Evolutionary conservation across 2,113 vertebrate genomes (phyloP), one percentile per base, ranked within the genome.

Genomic region (Diadophis punctatus): DNA sequence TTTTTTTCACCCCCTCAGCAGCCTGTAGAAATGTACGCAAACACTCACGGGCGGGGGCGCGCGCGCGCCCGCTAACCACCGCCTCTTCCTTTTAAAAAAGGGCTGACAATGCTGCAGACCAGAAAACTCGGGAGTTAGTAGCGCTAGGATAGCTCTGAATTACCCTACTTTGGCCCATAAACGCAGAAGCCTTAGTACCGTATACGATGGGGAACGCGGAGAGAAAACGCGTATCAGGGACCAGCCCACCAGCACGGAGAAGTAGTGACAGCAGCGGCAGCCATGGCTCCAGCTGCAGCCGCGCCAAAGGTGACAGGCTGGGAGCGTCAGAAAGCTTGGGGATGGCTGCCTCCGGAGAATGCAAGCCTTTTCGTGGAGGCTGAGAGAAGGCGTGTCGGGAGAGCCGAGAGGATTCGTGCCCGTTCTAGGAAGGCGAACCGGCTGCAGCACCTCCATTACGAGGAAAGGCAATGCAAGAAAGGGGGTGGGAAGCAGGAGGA

Each of bases 271-370:
- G 60, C 90, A 46, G 91, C 94, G 94, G 94, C 96, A 63, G 96
- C 96, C 96, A 96, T 96, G 93, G 95, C 93, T 95, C 94, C 93
- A 90, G 39, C 94, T 43, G 91, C 86, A 90, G 85, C 90, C 55
- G 60, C 60, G 88, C 30, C 68, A 58, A 85, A 91, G 48, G 87
- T 92, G 96, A 94, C 93, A 93, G 93, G 60, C 93, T 90, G 93
- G 92, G 91, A 92, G 87, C 39, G 39, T 20, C 52, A 52, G 30
- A 27, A 34, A 20, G 25, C 58, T 27, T 60, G 12, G 34, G 16
- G 14, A 3, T 39, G 27, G 55, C 85, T 10, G 91, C 8, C 20
- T 11, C 16, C 53, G 11, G n/a, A 25, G 88, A 84, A 91, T 7
- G 56, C 23, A 63, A 60, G 43, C 46, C 52, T 11, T 16, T 34